Conservation (phyloP, 1,140 invertebrate species). For the Pogonomyrmex barbatus region DNA sequence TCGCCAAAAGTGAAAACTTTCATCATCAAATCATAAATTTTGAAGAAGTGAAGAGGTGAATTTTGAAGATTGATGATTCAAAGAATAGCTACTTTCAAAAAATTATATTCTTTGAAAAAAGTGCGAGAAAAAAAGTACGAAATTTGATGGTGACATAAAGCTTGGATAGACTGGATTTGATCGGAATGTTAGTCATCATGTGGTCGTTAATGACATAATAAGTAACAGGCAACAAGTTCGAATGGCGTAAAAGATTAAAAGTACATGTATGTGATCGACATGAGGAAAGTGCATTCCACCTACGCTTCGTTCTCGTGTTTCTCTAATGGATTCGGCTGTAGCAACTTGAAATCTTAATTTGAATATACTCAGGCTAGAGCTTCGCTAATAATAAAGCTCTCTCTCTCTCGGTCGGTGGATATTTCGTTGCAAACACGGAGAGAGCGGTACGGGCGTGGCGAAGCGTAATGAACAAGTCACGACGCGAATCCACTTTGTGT, state of each 20-base stretch:
- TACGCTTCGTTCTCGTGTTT: not conserved
- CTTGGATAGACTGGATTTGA: not conserved
- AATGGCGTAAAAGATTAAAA: too few relatives aligned
- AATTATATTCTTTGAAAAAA: conserved; percentile 5
- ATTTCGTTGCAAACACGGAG: conserved; percentile 32
- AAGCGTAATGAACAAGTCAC: conserved; percentile 43
- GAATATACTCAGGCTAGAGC: conserved; percentile 15
- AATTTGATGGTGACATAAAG: not conserved
- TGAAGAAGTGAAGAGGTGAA: too few relatives aligned
- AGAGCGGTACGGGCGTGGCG: conserved; percentile 12
- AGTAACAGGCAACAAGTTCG: not conserved
- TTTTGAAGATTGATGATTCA: not conserved
- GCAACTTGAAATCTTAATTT: conserved; percentile 50
- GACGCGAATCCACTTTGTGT: conserved; percentile 47
- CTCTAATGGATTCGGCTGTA: conserved; percentile 15
- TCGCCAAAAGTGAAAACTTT: not conserved
- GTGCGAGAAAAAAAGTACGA: not conserved
- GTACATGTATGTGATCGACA: not conserved
- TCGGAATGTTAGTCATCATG: not conserved
- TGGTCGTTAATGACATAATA: too few relatives aligned
- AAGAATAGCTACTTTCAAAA: not conserved
- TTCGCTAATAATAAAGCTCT: conserved; percentile 51
- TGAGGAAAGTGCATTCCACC: not conserved
- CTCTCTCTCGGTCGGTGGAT: conserved; percentile 12
- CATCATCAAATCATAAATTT: not conserved